Conservation (phyloP, 2,113 vertebrate species). For the Emydura subglobosa region DNA sequence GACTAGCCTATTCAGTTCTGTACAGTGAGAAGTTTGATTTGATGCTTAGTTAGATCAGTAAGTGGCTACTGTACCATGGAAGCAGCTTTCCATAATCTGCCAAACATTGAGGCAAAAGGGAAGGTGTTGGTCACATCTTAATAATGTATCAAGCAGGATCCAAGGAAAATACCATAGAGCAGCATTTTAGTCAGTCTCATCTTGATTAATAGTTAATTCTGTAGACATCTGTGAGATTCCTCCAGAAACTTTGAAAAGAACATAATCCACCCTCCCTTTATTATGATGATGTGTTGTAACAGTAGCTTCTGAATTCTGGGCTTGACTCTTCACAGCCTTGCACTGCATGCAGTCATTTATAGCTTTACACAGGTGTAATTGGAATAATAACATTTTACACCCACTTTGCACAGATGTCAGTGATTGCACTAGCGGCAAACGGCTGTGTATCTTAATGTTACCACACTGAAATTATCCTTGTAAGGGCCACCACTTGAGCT, state of each 20-base stretch:
- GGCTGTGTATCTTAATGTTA: not conserved
- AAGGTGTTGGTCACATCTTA: not conserved
- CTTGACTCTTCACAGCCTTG: not conserved
- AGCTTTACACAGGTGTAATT: not conserved
- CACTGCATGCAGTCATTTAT: not conserved
- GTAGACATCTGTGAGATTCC: not conserved
- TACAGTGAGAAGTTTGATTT: not conserved
- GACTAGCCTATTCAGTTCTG: not conserved
- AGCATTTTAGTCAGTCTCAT: not conserved
- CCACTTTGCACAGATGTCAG: not conserved
- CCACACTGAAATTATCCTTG: not conserved
- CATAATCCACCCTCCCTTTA: not conserved
- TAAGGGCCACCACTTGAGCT: not conserved
- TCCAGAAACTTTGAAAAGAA: not conserved
- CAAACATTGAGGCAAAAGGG: not conserved
- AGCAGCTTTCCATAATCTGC: not conserved
- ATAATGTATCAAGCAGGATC: not conserved
- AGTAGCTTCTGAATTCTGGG: not conserved
- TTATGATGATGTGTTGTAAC: not conserved
- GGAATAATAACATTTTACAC: not conserved
- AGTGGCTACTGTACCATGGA: not conserved
- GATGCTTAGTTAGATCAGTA: not conserved
- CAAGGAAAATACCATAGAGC: not conserved
- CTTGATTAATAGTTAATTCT: not conserved
- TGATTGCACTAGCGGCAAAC: not conserved